Evolutionary conservation across 2,888 invertebrate species (phyloP), one percentile per base, ranked within the genome.

Genomic region (Hoplodrina blanda): DNA sequence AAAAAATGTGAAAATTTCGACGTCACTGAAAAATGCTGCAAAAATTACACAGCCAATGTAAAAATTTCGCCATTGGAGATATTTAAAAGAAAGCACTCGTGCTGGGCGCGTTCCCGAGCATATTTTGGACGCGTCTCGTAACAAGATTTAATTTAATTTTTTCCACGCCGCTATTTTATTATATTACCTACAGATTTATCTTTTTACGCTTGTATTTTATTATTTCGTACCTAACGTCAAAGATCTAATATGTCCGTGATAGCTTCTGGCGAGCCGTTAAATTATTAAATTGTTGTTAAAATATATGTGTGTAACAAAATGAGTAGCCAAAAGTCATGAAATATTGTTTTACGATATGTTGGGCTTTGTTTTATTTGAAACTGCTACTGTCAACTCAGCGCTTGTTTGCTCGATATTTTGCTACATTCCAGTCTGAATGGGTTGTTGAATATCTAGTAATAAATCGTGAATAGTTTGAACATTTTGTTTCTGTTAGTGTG

Each of bases 401-500:
- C 80, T 87, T 87, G 85, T 85, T 83, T 84, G 79, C 78, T 85
- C 85, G 81, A 86, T 87, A 86, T 86, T 88, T 85, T 78, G 83
- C 77, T 78, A 81, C 82, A 85, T 87, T 81, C 84, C 85, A 80
- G 80, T 79, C 73, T 76, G 82, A 87, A 89, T 86, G 84, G 83
- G 86, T 86, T 87, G 88, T 85, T 87, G 86, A 86, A 90, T 88
- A 87, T 85, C 70, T 86, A 86, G 89, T 88, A 86, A 89, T 89
- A 90, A 91, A 91, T 90, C 85, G 82, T 75, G 80, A 86, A 88
- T 90, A 91, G 90, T 89, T 91, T 85, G 86, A 86, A 85, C 85
- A 86, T 89, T 91, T 90, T 89, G 89, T 89, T 90, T 89, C 85
- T 85, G 87, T 89, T 87, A 86, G 84, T 86, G 84, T 78, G 78